Evolutionary conservation across 2,888 invertebrate genomes (phyloP).

Genomic region (Himalopsyche tibetana): DNA sequence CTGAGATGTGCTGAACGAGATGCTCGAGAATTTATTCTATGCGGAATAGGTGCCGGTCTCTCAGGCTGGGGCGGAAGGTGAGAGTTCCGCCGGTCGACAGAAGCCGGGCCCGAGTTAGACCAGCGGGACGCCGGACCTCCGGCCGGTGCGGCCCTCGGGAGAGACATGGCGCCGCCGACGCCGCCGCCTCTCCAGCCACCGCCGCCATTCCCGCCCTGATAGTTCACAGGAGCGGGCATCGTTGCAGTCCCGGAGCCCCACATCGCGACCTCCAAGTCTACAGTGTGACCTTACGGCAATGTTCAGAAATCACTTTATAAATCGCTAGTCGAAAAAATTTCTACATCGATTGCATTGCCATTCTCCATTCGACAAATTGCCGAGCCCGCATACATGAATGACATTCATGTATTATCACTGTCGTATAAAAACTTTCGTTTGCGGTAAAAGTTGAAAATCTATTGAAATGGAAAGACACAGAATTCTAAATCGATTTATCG

Average conservation of each 20-base stretch:
- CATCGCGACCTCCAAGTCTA: constrained; percentile 48
- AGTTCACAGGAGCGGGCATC: constrained; percentile 57
- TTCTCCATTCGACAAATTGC: not conserved
- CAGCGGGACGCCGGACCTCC: constrained; percentile 74
- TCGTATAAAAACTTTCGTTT: not conserved
- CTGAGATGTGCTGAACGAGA: constrained; percentile 71
- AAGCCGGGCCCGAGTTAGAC: constrained; percentile 74
- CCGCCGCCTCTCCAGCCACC: constrained; percentile 66
- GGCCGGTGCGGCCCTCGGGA: constrained; percentile 73
- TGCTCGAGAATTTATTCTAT: constrained; percentile 66
- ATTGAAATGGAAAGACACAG: not conserved
- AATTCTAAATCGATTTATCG: not conserved
- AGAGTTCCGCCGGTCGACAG: constrained; percentile 75
- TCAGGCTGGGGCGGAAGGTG: constrained; percentile 68
- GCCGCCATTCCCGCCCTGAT: constrained; percentile 68
- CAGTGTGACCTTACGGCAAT: not conserved
- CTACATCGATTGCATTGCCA: not conserved
- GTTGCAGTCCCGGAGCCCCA: constrained; percentile 60
- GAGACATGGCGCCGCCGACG: constrained; percentile 68
- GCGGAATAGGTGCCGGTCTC: constrained; percentile 63
- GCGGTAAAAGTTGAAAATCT: not conserved
- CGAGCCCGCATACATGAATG: not conserved
- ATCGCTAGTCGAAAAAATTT: not conserved
- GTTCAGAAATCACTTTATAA: not conserved
- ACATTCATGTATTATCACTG: not conserved